Evolutionary conservation across 2,888 invertebrate genomes (phyloP), one percentile per base, ranked within the genome.

Genomic region (Hoplodrina blanda): DNA sequence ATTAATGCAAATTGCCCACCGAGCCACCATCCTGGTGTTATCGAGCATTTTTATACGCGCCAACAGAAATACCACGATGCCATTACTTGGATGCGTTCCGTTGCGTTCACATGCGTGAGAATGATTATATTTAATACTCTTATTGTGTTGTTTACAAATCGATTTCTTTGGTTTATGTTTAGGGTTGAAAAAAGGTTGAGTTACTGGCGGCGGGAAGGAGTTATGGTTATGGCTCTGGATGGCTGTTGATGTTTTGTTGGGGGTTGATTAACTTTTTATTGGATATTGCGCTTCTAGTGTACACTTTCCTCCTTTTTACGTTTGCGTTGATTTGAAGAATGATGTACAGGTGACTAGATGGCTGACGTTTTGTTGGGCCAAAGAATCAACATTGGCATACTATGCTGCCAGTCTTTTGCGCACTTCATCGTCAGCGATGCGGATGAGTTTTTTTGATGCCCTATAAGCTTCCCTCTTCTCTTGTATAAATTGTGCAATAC

Each of bases 1-100:
- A 91, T 92, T 91, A 92, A 92, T 92, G 92, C 91, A 91, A 91
- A 92, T 91, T 90, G 91, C 88, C 70, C 69, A 72, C 76, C 75
- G 81, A 77, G 83, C 69, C 72, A 78, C 76, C 83, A 78, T 73
- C 74, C 57, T 82, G 76, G 84, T 80, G 89, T 90, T 90, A 91
- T 91, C 90, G 89, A 78, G 74, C 87, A 88, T 89, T 91, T 92
- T 92, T 91, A 89, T 90, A 87, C 87, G 82, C 83, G 70, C 80
- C 74, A 85, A 82, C 85, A 85, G 83, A 87, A 89, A 88, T 89
- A 87, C 85, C 83, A 75, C 71, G 74, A 74, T 70, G 87, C 86
- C 87, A 90, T 91, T 90, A 90, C 85, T 82, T 72, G 80, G 72
- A 70, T 61, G 78, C 79, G 76, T 76, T 78, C 76, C 78, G 73